These are phyloP conservation scores for Anarrhichthys ocellatus DNA, from an alignment of 2,113 vertebrate species.

Conservation along the genomic window DNA sequence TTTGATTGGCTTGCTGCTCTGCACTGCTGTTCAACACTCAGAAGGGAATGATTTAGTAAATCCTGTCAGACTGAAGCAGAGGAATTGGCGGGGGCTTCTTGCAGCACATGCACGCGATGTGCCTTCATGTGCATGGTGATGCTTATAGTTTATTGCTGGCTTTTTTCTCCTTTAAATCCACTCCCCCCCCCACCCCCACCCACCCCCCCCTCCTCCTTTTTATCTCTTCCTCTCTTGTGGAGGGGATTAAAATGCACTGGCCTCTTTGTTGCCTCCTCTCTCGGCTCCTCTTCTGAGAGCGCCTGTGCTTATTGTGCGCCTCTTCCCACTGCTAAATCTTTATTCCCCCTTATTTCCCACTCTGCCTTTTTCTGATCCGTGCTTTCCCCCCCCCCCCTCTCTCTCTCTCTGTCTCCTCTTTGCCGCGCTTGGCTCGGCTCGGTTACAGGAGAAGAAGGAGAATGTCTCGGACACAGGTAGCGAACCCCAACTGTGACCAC, in stretches of 20 bases:
- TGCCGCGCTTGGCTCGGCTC: constrained; percentile 69
- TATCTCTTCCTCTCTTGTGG: constrained; percentile 63
- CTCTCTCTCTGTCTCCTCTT: constrained; percentile 46
- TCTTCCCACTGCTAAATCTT: constrained; percentile 67
- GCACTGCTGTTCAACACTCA: constrained; percentile 38
- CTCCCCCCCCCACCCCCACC: constrained; percentile 2
- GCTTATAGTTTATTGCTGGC: constrained; percentile 71
- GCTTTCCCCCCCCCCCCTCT: background rate
- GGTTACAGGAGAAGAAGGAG: constrained; percentile 81
- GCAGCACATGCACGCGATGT: constrained; percentile 31
- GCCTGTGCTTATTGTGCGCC: constrained; percentile 49
- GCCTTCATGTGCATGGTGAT: constrained; percentile 55
- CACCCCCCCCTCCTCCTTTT: constrained; percentile 42
- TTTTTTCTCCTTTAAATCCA: constrained; percentile 60
- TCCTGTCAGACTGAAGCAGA: constrained; percentile 39
- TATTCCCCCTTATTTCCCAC: constrained; percentile 50
- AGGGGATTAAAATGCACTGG: constrained; percentile 71
- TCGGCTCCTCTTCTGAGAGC: constrained; percentile 64
- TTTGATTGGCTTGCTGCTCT: constrained; percentile 40
- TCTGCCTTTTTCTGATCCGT: constrained; percentile 57
- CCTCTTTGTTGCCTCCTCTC: constrained; percentile 77
- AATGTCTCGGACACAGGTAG: constrained; percentile 86
- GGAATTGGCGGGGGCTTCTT: constrained; percentile 29
- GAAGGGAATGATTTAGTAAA: constrained; percentile 39
- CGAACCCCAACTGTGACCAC: constrained; percentile 14